phyloP scores from a whole-genome alignment of 1,140 invertebrate genomes.

The Parasteatoda tepidariorum region DNA sequence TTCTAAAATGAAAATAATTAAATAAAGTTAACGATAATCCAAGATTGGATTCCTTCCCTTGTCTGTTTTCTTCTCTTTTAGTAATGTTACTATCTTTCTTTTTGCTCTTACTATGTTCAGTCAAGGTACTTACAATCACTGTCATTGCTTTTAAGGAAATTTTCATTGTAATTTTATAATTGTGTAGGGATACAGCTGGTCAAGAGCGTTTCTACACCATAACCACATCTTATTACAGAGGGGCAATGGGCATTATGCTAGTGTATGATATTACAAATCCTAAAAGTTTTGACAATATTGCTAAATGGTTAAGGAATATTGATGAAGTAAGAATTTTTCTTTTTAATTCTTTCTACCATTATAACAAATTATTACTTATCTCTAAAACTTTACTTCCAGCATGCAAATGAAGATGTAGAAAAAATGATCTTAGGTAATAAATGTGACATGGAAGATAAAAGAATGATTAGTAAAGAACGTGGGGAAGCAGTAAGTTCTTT shows the following conservation, averaged over 20 bases:
- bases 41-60: too few species aligned
- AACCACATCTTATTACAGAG: constrained; percentile 76
- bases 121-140: too few species aligned
- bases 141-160: too few species aligned
- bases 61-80: too few species aligned
- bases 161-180: too few species aligned
- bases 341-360: too few species aligned
- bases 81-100: too few species aligned
- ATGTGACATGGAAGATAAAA: constrained; percentile 98
- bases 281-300: constrained; percentile 73
- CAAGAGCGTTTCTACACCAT: constrained; percentile 77
- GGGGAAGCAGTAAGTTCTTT: constrained; percentile 83
- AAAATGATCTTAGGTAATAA: constrained; percentile 99
- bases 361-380: too few species aligned
- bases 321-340: constrained; percentile 61
- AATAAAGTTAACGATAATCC: too few species aligned
- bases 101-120: too few species aligned
- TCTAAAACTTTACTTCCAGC: constrained; percentile 73
- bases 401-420: constrained; percentile 99
- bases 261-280: constrained; percentile 73
- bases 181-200: constrained; percentile 74
- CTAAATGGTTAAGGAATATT: constrained; percentile 71
- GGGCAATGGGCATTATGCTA: constrained; percentile 73
- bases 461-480: constrained; percentile 89
- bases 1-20: too few species aligned